These are phyloP conservation scores for Acyrthosiphon pisum DNA, from an alignment of 1,140 invertebrate species.

Conservation along the genomic window DNA sequence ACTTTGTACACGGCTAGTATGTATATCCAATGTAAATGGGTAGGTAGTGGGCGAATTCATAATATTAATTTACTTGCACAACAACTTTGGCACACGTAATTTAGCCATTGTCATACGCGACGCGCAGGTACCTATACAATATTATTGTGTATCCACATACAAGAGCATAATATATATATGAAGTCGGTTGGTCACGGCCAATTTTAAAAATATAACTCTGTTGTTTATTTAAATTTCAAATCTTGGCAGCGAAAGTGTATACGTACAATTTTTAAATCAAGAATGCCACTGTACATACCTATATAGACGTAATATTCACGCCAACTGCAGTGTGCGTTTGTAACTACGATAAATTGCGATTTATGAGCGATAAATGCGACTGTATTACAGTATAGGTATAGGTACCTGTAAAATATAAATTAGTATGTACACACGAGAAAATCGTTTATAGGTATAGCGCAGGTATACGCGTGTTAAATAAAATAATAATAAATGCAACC, in stretches of 20 bases:
- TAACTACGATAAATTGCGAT: neutral
- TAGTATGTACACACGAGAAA: neutral
- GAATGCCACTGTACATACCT: neutral
- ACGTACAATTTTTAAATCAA: neutral
- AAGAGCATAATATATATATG: neutral
- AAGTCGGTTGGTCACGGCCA: neutral
- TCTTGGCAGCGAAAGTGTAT: constrained; percentile 11
- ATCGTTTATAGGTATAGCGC: neutral
- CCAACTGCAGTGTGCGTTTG: neutral
- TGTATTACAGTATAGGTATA: too few relatives aligned
- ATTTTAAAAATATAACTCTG: constrained; percentile 19
- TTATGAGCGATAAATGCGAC: neutral
- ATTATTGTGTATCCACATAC: neutral
- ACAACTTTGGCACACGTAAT: constrained; percentile 2
- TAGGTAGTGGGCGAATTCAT: neutral
- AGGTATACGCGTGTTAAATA: too few relatives aligned
- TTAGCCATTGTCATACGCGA: neutral
- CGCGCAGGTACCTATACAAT: neutral
- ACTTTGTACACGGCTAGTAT: neutral
- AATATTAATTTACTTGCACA: neutral
- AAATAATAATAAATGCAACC: neutral
- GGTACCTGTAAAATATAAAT: neutral
- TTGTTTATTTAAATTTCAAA: constrained; percentile 14
- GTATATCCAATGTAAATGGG: neutral
- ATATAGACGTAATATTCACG: neutral